Percentiles rank a stretch among this genome's conserved stretches.
Evolutionary conservation across 2,113 vertebrate species (phyloP).

Genomic region (Protobothrops flavoviridis): DNA sequence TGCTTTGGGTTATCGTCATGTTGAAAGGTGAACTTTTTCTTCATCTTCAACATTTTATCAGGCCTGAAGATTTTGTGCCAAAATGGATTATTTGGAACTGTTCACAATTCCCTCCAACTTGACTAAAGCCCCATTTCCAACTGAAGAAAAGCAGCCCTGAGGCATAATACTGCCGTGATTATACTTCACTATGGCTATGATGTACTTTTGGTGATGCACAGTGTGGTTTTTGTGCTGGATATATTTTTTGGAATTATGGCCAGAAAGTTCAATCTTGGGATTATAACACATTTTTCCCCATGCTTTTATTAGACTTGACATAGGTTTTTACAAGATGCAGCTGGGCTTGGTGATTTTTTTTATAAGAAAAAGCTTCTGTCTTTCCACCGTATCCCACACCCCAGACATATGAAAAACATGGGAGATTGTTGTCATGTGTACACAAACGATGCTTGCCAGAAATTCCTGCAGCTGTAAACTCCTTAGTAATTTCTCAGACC

Average conservation of each 20-base stretch:
- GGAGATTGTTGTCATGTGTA: neutral
- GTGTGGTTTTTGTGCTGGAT: neutral
- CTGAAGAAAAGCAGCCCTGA: neutral
- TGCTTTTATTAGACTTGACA: too few relatives aligned
- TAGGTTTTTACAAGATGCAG: neutral
- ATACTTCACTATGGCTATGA: neutral
- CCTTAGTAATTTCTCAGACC: too few relatives aligned
- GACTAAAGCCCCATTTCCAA: neutral
- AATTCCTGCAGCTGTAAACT: neutral
- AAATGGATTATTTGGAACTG: neutral
- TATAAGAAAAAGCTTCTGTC: neutral
- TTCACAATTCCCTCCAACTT: neutral
- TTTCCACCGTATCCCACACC: neutral
- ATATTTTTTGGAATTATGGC: neutral
- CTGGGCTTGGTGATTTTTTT: neutral
- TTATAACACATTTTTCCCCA: neutral
- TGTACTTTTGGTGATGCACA: neutral
- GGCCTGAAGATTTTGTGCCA: neutral
- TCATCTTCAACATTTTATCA: neutral
- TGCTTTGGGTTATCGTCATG: neutral
- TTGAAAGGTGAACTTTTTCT: neutral
- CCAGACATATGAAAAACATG: neutral
- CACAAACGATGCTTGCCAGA: neutral
- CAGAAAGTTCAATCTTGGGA: neutral
- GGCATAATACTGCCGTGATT: neutral